A percentile compares a stretch with the other conserved stretches of the same genome.
These are phyloP conservation scores for Forbesichthys papilliferus DNA, from an alignment of 2,113 vertebrate species.

Conservation along the genomic window DNA sequence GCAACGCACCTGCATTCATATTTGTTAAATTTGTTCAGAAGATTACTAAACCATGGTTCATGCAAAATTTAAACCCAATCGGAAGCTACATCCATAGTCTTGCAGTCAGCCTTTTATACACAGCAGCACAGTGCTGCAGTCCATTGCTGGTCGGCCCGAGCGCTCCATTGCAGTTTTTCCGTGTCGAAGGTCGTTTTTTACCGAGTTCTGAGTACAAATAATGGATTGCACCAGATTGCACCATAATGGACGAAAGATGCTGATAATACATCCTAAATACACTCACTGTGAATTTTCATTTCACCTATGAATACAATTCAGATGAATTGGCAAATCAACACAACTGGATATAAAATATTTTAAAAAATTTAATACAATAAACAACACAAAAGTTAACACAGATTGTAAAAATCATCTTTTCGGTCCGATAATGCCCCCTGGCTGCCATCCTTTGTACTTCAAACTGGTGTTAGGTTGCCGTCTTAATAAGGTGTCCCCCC, in stretches of 20 bases:
- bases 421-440: slow-evolving; percentile 56
- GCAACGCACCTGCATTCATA: no score
- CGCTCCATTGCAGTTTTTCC: no score
- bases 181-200: no score
- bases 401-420: slow-evolving; percentile 39
- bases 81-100: no score
- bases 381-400: slow-evolving; percentile 1
- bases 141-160: no score
- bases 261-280: no score
- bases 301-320: neutral
- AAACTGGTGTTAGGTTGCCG: slow-evolving; percentile 85
- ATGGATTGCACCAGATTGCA: no score
- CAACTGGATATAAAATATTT: neutral
- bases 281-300: neutral
- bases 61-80: neutral
- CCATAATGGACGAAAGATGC: no score
- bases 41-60: neutral
- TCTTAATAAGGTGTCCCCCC: slow-evolving; percentile 81
- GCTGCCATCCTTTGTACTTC: slow-evolving; percentile 83
- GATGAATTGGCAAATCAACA: neutral
- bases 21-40: no score
- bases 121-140: no score
- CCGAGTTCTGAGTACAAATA: no score
- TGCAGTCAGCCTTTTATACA: no score
- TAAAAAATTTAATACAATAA: neutral